Evolutionary conservation across 2,797 vertebrate species (phyloP), one percentile per base, ranked within the genome.

Genomic region (Oreochromis grahami): DNA sequence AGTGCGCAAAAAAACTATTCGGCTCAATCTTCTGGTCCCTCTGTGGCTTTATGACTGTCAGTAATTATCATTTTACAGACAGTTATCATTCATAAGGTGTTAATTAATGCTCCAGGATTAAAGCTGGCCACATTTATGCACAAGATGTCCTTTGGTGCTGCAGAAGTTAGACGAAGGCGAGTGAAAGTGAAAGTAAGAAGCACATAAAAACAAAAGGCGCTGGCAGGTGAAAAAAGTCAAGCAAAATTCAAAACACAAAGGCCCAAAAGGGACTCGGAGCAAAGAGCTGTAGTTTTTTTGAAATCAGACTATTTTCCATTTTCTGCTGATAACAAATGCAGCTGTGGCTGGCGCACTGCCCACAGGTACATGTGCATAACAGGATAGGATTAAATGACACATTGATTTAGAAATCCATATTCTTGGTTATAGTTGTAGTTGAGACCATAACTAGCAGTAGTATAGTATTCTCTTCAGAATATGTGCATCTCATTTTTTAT

Each of bases 321-420:
- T 45, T 68, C 13, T 68, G n/a, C 5, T 24, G 60, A 21, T 65
- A 0, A 38, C 6, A 24, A 41, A 41, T 0, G 12, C n/a, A 41
- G 36, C 36, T 65, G 63, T 41, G 11, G 15, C 15, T 60, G 56
- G 29, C 3, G 15, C 9, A 19, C 32, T 41, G 36, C 36, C 63
- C 0, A 8, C 7, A 14, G 12, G n/a, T 38, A 3, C 60, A 21
- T 1, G 34, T 21, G 4, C n/a, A 24, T 43, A 2, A 43, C 36
- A 68, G n/a, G 36, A 10, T 24, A 15, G 63, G n/a, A 24, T 1
- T 15, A 43, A 4, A 68, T 24, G n/a, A 6, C 36, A 41, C 36
- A 0, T 4, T 4, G 58, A 60, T 36, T 36, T 60, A 60, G 32
- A 7, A 60, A 60, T 60, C 17, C 17, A 36, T n/a, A 17, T 36